Percentiles rank a stretch among this genome's conserved stretches.
phyloP scores from a whole-genome alignment of 2,888 invertebrate genomes.

The Amaurobius ferox region DNA sequence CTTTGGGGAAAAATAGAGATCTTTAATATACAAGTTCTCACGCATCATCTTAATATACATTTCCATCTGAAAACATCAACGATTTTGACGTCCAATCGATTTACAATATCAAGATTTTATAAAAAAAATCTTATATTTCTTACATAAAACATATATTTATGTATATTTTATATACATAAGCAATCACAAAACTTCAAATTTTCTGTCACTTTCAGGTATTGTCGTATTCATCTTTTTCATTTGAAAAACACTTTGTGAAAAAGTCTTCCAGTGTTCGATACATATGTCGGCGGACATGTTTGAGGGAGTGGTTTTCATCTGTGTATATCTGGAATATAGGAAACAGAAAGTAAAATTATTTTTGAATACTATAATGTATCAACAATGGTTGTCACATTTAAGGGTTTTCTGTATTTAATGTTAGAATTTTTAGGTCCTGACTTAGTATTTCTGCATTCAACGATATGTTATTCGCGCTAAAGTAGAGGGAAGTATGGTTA shows the following conservation, averaged over 20 bases:
- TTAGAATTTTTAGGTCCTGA: too few species aligned
- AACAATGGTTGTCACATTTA: too few species aligned
- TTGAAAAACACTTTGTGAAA: slow-evolving; percentile 88
- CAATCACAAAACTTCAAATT: not conserved
- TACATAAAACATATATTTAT: slow-evolving; percentile 16
- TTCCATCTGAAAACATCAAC: not conserved
- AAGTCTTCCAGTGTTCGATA: slow-evolving; percentile 96
- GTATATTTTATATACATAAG: slow-evolving; percentile 16
- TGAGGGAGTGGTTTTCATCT: slow-evolving; percentile 91
- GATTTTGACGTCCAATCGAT: not conserved
- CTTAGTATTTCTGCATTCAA: too few species aligned
- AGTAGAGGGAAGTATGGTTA: too few species aligned
- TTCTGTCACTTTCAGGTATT: slow-evolving; percentile 27
- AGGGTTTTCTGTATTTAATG: too few species aligned
- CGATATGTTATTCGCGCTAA: too few species aligned
- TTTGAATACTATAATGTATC: too few species aligned
- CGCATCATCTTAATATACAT: not conserved
- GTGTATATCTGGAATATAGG: slow-evolving; percentile 91
- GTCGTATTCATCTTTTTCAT: slow-evolving; percentile 63
- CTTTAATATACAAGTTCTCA: not conserved
- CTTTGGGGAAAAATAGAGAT: slow-evolving; percentile 8
- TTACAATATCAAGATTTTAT: not conserved
- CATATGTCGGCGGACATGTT: slow-evolving; percentile 90
- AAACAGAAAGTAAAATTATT: too few species aligned
- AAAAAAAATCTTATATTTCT: slow-evolving; percentile 1